These are phyloP conservation scores for Spodoptera littoralis DNA, from an alignment of 2,888 invertebrate genomes.

Conservation along the genomic window DNA sequence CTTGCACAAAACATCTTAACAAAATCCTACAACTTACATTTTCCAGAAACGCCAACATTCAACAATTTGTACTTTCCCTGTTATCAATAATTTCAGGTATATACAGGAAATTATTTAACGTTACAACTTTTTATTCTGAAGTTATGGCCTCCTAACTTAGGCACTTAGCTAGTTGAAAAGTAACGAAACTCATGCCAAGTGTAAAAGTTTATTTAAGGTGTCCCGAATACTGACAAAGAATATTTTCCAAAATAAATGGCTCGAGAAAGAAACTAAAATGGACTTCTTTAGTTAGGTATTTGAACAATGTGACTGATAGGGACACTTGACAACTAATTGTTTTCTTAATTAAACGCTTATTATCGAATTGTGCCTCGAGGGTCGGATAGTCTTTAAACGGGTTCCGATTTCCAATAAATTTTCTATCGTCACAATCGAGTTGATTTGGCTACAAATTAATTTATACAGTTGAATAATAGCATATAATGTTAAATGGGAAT, in stretches of 20 bases:
- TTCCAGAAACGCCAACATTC: conserved; percentile 11
- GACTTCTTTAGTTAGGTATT: conserved; percentile 4
- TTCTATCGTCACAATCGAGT: not conserved
- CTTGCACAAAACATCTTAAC: too few species aligned
- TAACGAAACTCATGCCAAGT: conserved; percentile 19
- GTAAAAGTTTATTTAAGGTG: conserved; percentile 23
- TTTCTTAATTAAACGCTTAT: conserved; percentile 13
- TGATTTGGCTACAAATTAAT: not conserved
- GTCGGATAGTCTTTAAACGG: too few species aligned
- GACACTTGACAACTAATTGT: conserved; percentile 15
- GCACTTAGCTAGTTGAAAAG: conserved; percentile 26
- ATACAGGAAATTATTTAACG: conserved; percentile 30
- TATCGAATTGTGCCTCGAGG: conserved; percentile 7
- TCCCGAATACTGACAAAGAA: conserved; percentile 17
- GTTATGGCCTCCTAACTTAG: conserved; percentile 25
- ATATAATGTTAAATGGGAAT: not conserved
- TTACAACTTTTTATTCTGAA: conserved; percentile 25
- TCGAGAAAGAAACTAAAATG: not conserved
- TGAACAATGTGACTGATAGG: conserved; percentile 10
- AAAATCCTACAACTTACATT: conserved; percentile 1
- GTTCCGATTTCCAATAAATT: too few species aligned
- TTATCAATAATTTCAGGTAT: conserved; percentile 24
- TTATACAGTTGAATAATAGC: not conserved
- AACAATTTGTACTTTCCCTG: conserved; percentile 28
- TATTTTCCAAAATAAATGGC: conserved; percentile 25